Conservation (phyloP, 1,140 invertebrate species). For the Brachionus rotundiformis region DNA sequence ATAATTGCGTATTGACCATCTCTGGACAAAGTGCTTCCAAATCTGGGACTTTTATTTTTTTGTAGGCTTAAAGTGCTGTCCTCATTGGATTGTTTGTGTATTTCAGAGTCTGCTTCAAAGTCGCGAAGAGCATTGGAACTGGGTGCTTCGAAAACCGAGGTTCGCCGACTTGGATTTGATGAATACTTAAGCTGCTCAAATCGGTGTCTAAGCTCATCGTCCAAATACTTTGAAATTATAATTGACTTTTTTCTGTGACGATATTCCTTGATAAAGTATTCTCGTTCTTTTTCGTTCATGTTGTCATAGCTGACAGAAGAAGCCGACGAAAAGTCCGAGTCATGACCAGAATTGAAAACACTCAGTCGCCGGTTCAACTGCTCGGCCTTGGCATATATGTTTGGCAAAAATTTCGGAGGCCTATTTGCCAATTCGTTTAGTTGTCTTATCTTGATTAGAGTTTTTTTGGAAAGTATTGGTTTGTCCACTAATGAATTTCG, state of each 20-base stretch:
- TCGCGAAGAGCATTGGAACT: neutral
- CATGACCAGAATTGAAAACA: neutral
- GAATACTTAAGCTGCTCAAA: constrained; percentile 37
- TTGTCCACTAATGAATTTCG: neutral
- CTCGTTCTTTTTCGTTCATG: constrained; percentile 14
- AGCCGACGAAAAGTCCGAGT: neutral
- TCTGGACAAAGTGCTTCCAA: constrained; percentile 7
- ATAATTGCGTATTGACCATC: constrained; percentile 43
- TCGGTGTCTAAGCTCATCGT: neutral
- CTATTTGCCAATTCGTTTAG: neutral
- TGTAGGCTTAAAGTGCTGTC: neutral
- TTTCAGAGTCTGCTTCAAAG: neutral
- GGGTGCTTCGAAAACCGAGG: neutral
- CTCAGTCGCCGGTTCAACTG: neutral
- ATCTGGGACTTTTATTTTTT: constrained; percentile 34
- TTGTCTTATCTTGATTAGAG: neutral
- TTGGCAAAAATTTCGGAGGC: neutral
- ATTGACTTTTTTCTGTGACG: neutral
- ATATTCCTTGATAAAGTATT: constrained; percentile 18
- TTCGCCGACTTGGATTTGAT: neutral
- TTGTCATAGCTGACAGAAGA: neutral
- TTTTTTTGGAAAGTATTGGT: constrained; percentile 3
- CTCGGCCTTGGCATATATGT: constrained; percentile 26
- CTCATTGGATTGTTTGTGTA: neutral
- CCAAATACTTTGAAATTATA: constrained; percentile 34